Evolutionary conservation across 2,888 invertebrate genomes (phyloP).

Genomic region (Scaeva pyrastri): DNA sequence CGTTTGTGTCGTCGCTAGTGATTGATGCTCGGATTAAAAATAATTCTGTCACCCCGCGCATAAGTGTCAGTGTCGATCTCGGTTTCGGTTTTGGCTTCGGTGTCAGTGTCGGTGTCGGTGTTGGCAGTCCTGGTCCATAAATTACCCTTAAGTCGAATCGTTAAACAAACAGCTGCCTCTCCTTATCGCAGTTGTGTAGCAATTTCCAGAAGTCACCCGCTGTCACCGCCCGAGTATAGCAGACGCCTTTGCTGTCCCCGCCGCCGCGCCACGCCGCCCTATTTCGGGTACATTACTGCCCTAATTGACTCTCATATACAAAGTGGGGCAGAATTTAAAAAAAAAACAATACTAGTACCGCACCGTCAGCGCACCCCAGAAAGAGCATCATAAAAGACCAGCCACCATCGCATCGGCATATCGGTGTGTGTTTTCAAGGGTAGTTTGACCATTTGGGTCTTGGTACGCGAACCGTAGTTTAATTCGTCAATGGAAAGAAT

Average conservation of each 20-base stretch:
- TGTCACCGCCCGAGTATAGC: neutral
- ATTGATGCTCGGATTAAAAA: conserved; percentile 47
- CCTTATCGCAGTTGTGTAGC: neutral
- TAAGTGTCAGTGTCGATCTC: conserved; percentile 25
- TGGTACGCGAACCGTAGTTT: conserved; percentile 13
- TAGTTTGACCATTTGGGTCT: conserved; percentile 51
- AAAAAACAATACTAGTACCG: neutral
- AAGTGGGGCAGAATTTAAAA: conserved; percentile 30
- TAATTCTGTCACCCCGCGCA: conserved; percentile 42
- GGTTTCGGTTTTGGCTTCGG: too few species aligned
- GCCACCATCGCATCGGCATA: neutral
- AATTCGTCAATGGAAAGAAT: conserved; percentile 45
- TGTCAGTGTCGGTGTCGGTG: too few species aligned
- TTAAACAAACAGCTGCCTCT: conserved; percentile 49
- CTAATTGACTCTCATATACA: conserved; percentile 43
- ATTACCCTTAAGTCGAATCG: conserved; percentile 64
- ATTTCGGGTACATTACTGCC: conserved; percentile 25
- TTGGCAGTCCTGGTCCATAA: conserved; percentile 26
- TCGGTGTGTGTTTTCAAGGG: conserved; percentile 23
- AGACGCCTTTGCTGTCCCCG: neutral
- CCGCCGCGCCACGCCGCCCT: neutral
- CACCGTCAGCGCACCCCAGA: conserved; percentile 1
- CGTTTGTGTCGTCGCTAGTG: conserved; percentile 25
- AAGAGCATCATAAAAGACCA: neutral
- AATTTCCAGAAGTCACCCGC: neutral